Base-by-base conservation (phyloP, 2,888 invertebrate species). In the Agrochola lychnidis region DNA sequence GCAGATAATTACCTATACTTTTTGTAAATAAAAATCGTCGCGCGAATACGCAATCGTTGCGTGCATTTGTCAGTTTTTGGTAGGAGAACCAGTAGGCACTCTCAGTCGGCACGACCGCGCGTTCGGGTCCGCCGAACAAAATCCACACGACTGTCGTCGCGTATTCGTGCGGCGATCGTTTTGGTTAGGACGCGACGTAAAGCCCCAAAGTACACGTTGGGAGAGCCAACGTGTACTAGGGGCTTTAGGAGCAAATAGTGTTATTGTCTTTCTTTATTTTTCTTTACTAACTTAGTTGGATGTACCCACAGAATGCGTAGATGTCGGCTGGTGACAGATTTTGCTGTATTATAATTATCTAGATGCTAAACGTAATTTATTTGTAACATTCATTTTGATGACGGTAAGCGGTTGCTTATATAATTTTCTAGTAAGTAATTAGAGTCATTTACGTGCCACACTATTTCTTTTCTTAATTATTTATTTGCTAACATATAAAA, bases 391-490 rank as follows among this genome's bases (percentile, higher is more conserved):
- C n/a, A n/a, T n/a, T n/a, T n/a, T n/a, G n/a, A n/a, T n/a, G n/a
- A n/a, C n/a, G n/a, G n/a, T n/a, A n/a, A 25, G 42, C 22, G n/a
- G 48, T n/a, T 36, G 36, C 19, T 72, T 14, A 62, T 12, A 62
- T 76, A 79, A 82, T 72, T 70, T 51, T 61, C 70, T 74, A 22
- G 22, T 16, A 53, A 74, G 30, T 48, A 82, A 85, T 79, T 82
- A 85, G 19, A 57, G 12, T 30, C 61, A 40, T 70, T 78, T 63
- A 68, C 12, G 36, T 81, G 56, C 14, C 40, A 56, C 45, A 48
- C 25, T 45, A 75, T 51, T 48, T 48, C 2, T 19, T 48, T n/a
- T n/a, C n/a, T n/a, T n/a, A n/a, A n/a, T n/a, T n/a, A n/a, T n/a
- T 48, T 48, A 48, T 16, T 48, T 48, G 5, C 45, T 45, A 45